Base-by-base conservation (phyloP, 53 echinoderm and acorn worm species). In the Arbacia lixula region DNA sequence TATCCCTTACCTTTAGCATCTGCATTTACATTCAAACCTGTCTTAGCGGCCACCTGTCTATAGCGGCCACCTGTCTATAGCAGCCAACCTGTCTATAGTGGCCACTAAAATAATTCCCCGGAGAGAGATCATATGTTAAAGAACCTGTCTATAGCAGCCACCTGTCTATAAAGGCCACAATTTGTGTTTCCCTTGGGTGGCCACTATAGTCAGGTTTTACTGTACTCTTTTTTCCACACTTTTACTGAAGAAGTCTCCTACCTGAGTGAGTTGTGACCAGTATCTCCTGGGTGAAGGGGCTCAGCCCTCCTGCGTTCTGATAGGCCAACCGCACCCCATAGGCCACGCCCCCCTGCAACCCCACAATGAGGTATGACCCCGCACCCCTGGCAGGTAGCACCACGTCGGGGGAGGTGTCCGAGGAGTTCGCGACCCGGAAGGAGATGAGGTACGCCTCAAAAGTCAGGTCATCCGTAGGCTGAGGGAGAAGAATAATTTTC, bases 241-340 rank as follows among this genome's bases (percentile, higher is more conserved):
- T n/a, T n/a, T 56, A n/a, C 3, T 20, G 21, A 9, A 17, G 21
- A 11, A 56, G n/a, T 3, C 21, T 56, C 89, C 84, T 65, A 94
- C 94, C 91, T 6, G 50, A 64, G 33, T 69, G 89, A 0, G 91
- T 91, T 3, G 75, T 84, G 9, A 90, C 90, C 42, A 81, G 36
- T 17, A 85, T 11, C 37, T 90, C 93, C 3, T 26, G 38, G 6
- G 95, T 84, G 37, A 83, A 93, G 10, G 91, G 91, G 26, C 89
- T 91, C 6, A 76, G 63, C 19, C 95, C 93, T 12, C 92, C 88
- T 10, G 81, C 55, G 22, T 90, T 93, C 50, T 55, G 74, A 71
- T 90, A 92, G 8, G 90, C 76, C 80, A 95, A 88, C 71, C 88
- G 82, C 56, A 93, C 92, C 27, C 32, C 84, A 74, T 95, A 93